Evolutionary conservation across 2,113 vertebrate genomes (phyloP).

Genomic region (Cebus imitator): DNA sequence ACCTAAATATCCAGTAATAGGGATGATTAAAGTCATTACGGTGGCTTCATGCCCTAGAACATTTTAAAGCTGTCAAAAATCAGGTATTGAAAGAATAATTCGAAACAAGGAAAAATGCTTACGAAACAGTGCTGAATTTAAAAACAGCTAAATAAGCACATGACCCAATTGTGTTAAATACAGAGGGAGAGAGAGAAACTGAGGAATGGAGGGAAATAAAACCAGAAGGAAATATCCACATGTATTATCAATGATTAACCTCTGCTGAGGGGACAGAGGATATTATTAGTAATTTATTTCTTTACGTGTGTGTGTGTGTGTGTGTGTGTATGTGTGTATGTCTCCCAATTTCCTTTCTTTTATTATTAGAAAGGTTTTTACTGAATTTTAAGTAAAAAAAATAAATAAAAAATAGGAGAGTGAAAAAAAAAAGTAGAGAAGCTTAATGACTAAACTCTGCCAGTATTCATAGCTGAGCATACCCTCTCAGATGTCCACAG

Average conservation of each 20-base stretch:
- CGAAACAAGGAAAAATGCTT: not conserved
- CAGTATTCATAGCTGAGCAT: not conserved
- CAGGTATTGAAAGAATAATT: not conserved
- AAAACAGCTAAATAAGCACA: not conserved
- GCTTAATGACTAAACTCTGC: not conserved
- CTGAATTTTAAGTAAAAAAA: not conserved
- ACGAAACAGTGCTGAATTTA: not conserved
- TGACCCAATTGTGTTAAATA: not conserved
- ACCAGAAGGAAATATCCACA: not conserved
- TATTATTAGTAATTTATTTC: not conserved
- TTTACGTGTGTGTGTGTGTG: not conserved
- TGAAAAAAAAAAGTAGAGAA: not conserved
- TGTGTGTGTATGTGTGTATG: not conserved
- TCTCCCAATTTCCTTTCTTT: not conserved
- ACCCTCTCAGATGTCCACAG: not conserved
- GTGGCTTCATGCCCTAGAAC: not conserved
- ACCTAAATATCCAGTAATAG: not conserved
- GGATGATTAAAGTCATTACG: not conserved
- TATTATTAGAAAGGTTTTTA: not conserved
- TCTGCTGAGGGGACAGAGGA: not conserved
- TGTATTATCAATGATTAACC: not conserved
- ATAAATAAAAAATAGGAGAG: not conserved
- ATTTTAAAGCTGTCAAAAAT: not conserved
- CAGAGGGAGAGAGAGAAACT: not conserved
- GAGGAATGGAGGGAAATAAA: not conserved